phyloP scores from a whole-genome alignment of 2,113 vertebrate genomes.

The Heliornis fulica region DNA sequence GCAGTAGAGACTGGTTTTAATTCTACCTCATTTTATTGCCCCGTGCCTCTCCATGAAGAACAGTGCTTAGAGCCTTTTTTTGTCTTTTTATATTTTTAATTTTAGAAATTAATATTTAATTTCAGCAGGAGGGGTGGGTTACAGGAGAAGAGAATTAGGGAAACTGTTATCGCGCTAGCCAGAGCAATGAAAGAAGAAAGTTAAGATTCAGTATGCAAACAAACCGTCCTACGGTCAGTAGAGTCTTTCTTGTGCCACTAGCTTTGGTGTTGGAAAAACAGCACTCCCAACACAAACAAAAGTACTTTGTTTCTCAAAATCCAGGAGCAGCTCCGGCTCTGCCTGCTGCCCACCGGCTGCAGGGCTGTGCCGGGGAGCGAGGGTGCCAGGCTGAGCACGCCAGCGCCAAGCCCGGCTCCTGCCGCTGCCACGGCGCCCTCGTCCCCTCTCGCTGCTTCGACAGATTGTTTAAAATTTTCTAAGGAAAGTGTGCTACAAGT shows the following conservation, averaged over 20 bases:
- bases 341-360: background rate
- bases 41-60: background rate
- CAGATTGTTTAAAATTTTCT: background rate
- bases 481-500: background rate
- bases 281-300: conserved; percentile 10
- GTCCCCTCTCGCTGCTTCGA: background rate
- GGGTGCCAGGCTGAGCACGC: background rate
- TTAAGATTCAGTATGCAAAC: background rate
- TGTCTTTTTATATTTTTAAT: background rate
- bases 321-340: background rate
- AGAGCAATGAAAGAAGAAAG: background rate
- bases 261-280: conserved; percentile 21
- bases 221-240: background rate
- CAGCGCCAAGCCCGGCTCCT: background rate
- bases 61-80: background rate
- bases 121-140: background rate
- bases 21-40: background rate
- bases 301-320: conserved; percentile 33
- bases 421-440: background rate
- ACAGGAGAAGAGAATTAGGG: background rate
- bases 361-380: background rate
- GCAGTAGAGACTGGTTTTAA: background rate
- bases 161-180: background rate
- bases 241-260: background rate
- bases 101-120: conserved; percentile 29